Evolutionary conservation across 2,888 invertebrate genomes (phyloP).

Genomic region (Bembecia ichneumoniformis): DNA sequence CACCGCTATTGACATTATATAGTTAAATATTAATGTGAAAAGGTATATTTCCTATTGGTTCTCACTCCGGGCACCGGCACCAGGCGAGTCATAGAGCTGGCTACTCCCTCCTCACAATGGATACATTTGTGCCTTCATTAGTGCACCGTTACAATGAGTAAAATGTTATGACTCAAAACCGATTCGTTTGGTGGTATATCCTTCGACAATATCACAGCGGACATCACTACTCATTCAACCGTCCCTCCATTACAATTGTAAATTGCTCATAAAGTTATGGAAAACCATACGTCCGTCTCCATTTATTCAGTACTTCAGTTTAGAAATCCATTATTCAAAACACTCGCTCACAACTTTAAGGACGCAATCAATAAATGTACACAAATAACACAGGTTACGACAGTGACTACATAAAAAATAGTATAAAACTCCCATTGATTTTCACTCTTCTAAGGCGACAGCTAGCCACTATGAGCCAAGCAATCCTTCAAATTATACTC

Average conservation of each 20-base stretch:
- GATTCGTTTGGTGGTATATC: conserved; percentile 38
- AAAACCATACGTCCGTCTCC: no score
- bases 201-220: conserved; percentile 62
- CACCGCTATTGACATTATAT: conserved; percentile 68
- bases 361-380: neutral
- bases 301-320: no score
- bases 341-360: conserved; percentile 26
- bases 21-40: conserved; percentile 71
- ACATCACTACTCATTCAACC: conserved; percentile 36
- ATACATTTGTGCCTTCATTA: conserved; percentile 54
- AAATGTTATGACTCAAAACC: conserved; percentile 29
- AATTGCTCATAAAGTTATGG: no score
- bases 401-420: neutral
- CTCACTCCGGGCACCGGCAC: conserved; percentile 54
- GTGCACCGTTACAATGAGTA: conserved; percentile 33
- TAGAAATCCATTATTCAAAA: conserved; percentile 1
- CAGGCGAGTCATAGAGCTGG: conserved; percentile 60
- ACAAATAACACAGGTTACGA: neutral
- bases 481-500: no score
- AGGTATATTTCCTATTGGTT: conserved; percentile 68
- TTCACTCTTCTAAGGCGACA: no score
- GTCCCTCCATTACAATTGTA: no score
- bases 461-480: no score
- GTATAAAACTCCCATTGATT: no score
- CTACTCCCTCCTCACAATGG: conserved; percentile 54